Evolutionary conservation across 2,113 vertebrate species (phyloP).

Genomic region (Gavialis gangeticus): DNA sequence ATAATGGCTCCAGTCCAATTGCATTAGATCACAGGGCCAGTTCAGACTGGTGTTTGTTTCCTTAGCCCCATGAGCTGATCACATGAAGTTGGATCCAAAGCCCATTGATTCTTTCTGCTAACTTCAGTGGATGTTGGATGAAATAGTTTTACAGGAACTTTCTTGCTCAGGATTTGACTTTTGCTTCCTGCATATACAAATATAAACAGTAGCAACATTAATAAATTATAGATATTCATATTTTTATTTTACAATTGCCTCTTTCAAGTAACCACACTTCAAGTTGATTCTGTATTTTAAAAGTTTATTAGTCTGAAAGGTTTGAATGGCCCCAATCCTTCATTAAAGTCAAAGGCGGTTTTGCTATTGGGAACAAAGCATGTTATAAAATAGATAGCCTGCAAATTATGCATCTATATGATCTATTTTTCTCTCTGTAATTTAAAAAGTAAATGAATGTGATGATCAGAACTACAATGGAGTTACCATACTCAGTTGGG

Average conservation of each 20-base stretch:
- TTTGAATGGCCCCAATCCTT: background rate
- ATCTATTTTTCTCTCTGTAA: conserved; percentile 36
- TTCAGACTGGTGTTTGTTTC: too few species aligned
- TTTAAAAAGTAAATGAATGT: conserved; percentile 64
- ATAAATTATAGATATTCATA: background rate
- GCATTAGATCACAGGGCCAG: too few species aligned
- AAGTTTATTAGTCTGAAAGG: background rate
- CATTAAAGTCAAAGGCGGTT: conserved; percentile 6
- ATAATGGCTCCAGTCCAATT: too few species aligned
- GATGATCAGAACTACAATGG: conserved; percentile 44
- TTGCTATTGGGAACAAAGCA: background rate
- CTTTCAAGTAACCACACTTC: background rate
- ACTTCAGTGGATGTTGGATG: background rate
- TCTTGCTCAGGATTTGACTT: background rate
- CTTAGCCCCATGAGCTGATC: background rate
- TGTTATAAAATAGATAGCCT: conserved; percentile 24
- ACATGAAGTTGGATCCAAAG: accelerated
- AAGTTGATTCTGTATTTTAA: background rate
- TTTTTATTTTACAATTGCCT: background rate
- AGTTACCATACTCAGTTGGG: conserved; percentile 19
- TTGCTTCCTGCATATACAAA: background rate
- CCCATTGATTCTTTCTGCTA: too few species aligned
- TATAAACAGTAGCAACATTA: background rate
- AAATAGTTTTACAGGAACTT: background rate
- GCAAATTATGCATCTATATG: conserved; percentile 26